Evolutionary conservation across 2,888 invertebrate genomes (phyloP).

Genomic region (Epiblema foenella): DNA sequence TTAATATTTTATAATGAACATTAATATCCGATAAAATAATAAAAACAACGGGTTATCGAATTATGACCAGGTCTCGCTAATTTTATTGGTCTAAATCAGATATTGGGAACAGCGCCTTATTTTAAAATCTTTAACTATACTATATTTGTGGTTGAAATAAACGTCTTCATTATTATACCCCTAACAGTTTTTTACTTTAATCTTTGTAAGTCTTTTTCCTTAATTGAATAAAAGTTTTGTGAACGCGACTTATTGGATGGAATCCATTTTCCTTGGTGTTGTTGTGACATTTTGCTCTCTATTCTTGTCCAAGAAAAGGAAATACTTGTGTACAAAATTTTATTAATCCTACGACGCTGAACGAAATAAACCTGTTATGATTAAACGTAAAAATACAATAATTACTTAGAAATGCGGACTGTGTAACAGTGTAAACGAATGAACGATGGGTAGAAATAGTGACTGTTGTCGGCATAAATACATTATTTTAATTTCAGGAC

Average conservation of each 20-base stretch:
- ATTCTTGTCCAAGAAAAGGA: slow-evolving; percentile 60
- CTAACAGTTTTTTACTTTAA: too few species aligned
- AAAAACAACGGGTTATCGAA: too few species aligned
- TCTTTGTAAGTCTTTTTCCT: not conserved
- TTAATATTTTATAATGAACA: too few species aligned
- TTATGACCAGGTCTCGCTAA: too few species aligned
- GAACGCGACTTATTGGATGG: slow-evolving; percentile 56
- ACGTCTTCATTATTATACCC: too few species aligned
- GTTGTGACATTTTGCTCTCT: slow-evolving; percentile 81
- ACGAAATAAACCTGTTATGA: slow-evolving; percentile 60
- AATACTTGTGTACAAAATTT: slow-evolving; percentile 55
- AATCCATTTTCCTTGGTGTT: slow-evolving; percentile 82
- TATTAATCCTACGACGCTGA: slow-evolving; percentile 53
- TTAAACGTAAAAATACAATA: slow-evolving; percentile 50
- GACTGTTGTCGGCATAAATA: slow-evolving; percentile 75
- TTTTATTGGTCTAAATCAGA: too few species aligned
- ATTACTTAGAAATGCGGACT: slow-evolving; percentile 50
- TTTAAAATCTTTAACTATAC: too few species aligned
- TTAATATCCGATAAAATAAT: too few species aligned
- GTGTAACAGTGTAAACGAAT: slow-evolving; percentile 52
- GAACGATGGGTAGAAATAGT: slow-evolving; percentile 81
- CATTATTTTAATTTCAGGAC: slow-evolving; percentile 62
- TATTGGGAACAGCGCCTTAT: too few species aligned
- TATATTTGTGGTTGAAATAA: too few species aligned
- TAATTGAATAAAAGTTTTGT: slow-evolving; percentile 13